These are phyloP conservation scores for Tenthredo scrophulariae DNA, from an alignment of 2,888 invertebrate genomes.

Conservation along the genomic window DNA sequence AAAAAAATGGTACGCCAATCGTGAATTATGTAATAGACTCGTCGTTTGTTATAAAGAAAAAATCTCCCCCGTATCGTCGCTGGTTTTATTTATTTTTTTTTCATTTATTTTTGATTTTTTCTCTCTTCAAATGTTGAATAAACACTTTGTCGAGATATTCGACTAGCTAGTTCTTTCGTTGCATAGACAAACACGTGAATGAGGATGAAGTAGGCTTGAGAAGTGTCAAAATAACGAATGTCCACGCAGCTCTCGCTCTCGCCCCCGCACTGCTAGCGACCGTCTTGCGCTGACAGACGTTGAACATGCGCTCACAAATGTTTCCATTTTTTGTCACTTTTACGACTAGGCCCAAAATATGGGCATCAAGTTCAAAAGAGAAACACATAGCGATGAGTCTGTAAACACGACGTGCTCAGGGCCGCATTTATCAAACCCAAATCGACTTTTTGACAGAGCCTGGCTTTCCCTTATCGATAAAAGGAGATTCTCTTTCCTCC, in stretches of 20 bases:
- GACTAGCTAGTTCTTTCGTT: constrained; percentile 20
- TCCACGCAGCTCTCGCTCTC: constrained; percentile 52
- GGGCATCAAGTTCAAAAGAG: constrained; percentile 67
- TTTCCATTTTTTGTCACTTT: constrained; percentile 72
- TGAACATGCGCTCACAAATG: constrained; percentile 72
- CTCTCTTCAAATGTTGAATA: background rate
- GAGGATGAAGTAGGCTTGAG: constrained; percentile 51
- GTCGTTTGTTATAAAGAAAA: background rate
- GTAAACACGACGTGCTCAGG: constrained; percentile 64
- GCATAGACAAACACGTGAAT: constrained; percentile 38
- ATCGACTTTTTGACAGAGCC: background rate
- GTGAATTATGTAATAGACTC: background rate
- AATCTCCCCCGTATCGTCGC: background rate
- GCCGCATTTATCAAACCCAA: constrained; percentile 27
- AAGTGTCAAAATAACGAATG: constrained; percentile 57
- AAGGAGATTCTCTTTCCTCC: background rate
- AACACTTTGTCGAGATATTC: constrained; percentile 44
- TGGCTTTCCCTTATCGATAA: constrained; percentile 17
- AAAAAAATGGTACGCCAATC: background rate
- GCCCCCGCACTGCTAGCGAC: constrained; percentile 29
- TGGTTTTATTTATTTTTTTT: background rate
- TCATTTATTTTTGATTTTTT: background rate
- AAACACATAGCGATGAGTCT: constrained; percentile 59
- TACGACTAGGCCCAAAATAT: constrained; percentile 70
- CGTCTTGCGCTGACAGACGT: constrained; percentile 71